Evolutionary conservation across 2,113 vertebrate genomes (phyloP).

Genomic region (Cercocebus atys): DNA sequence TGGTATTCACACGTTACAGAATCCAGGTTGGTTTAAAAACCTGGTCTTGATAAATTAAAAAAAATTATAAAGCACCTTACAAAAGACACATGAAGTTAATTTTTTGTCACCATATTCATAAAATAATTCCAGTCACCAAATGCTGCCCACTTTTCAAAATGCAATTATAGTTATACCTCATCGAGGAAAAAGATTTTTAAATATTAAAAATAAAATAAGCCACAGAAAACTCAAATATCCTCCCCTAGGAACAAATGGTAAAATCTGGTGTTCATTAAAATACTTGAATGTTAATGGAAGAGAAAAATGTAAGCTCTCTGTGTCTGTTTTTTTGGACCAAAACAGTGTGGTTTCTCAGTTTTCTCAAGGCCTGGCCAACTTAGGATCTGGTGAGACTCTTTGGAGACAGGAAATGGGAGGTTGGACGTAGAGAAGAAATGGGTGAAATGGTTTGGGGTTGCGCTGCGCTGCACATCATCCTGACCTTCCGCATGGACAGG

Average conservation of each 20-base stretch:
- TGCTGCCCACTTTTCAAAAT: slow-evolving; percentile 62
- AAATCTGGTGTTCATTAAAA: slow-evolving; percentile 82
- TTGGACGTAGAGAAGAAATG: slow-evolving; percentile 29
- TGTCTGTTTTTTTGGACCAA: slow-evolving; percentile 74
- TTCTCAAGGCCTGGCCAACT: slow-evolving; percentile 73
- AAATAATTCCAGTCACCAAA: slow-evolving; percentile 67
- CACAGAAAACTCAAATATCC: slow-evolving; percentile 75
- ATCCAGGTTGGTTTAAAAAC: slow-evolving; percentile 3
- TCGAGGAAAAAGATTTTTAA: slow-evolving; percentile 72
- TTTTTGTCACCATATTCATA: slow-evolving; percentile 70
- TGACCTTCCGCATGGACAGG: neutral
- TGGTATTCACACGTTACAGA: neutral
- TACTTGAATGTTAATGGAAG: slow-evolving; percentile 81
- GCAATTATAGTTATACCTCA: slow-evolving; percentile 73
- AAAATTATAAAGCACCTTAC: neutral
- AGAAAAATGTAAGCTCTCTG: slow-evolving; percentile 75
- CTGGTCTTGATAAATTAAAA: neutral
- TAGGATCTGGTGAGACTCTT: slow-evolving; percentile 76
- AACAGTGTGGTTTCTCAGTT: slow-evolving; percentile 80
- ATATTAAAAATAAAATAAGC: slow-evolving; percentile 77
- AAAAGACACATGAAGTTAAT: slow-evolving; percentile 60
- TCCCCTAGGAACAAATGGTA: slow-evolving; percentile 73
- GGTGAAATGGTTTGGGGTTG: slow-evolving; percentile 2
- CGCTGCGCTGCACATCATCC: neutral
- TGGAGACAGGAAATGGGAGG: slow-evolving; percentile 78